Base-by-base conservation (phyloP, 2,888 invertebrate genomes). In the Drosophila mimetica region DNA sequence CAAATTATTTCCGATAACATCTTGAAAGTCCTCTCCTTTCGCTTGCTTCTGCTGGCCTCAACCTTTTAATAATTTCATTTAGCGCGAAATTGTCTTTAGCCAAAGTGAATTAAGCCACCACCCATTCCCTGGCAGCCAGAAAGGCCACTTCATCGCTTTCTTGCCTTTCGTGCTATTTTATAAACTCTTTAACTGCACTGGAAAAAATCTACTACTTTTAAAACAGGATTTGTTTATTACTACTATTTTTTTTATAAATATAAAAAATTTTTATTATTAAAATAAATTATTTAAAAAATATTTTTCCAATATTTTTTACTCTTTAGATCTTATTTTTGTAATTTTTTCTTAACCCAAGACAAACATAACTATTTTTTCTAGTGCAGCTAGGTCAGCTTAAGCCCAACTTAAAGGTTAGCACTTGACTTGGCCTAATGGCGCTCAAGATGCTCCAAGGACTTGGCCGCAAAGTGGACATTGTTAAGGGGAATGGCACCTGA, bases 41-140 rank as follows among this genome's bases (percentile, higher is more conserved):
- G 6, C 3, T 14, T 42, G 36, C 13, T 14, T 11, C 50, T 20
- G 20, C 9, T 14, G 46, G 16, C 18, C 36, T 37, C 32, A 44
- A 71, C 78, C 77, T 79, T 75, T 76, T 77, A 65, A 77, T 81
- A 86, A 86, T 86, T 79, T 72, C 74, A 77, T 86, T 85, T 74
- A 76, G 52, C 63, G 71, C 37, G 48, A 77, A 79, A 81, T 81
- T 86, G 78, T 85, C 76, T 67, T 74, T 51, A 59, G 39, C 76
- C 32, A 77, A 85, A 85, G 84, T 86, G 75, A 84, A 84, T 80
- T 77, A 76, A 72, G 74, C 39, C 44, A 52, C 54, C 46, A 42
- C 30, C 44, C 44, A 8, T 36, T 60, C 16, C 14, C 6, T 41
- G 51, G 47, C 11, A 37, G 34, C 41, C 22, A 30, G 16, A 14